phyloP scores from a whole-genome alignment of 92 coral and sea anemone species.

The Ricordea florida region DNA sequence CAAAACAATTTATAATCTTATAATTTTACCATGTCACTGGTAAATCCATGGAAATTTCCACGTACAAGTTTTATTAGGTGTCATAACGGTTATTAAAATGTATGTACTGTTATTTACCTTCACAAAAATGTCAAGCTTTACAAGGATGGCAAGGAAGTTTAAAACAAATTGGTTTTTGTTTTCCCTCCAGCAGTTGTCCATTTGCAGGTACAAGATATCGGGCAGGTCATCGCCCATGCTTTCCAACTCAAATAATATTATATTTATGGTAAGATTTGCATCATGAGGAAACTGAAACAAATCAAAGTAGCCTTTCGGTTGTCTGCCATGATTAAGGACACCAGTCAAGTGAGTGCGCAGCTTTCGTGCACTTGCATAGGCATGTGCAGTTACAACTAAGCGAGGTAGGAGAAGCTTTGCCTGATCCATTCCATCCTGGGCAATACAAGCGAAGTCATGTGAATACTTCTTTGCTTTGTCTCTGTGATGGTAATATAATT shows the following conservation, averaged over 20 bases:
- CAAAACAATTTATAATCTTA: too few relatives aligned
- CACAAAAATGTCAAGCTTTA: slow-evolving; percentile 50
- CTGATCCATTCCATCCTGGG: slow-evolving; percentile 65
- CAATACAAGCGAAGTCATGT: slow-evolving; percentile 1
- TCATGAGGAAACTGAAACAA: slow-evolving; percentile 70
- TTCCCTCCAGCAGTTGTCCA: slow-evolving; percentile 76
- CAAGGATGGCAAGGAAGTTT: slow-evolving; percentile 53
- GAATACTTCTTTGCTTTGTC: slow-evolving; percentile 9
- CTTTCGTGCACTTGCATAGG: slow-evolving; percentile 66
- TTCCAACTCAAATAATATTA: not conserved
- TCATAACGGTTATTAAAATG: too few relatives aligned
- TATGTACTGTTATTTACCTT: slow-evolving; percentile 33
- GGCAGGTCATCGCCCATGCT: slow-evolving; percentile 61
- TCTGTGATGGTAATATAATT: slow-evolving; percentile 17
- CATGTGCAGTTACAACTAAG: slow-evolving; percentile 30
- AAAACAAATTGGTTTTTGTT: slow-evolving; percentile 67
- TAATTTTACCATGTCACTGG: too few relatives aligned
- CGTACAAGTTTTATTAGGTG: too few relatives aligned
- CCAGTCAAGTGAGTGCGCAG: slow-evolving; percentile 70
- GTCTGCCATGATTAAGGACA: slow-evolving; percentile 63
- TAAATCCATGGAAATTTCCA: too few relatives aligned
- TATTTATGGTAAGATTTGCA: slow-evolving; percentile 57
- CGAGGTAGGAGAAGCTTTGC: slow-evolving; percentile 49
- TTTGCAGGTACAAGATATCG: slow-evolving; percentile 48
- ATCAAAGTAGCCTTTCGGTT: slow-evolving; percentile 65